Evolutionary conservation across 2,113 vertebrate species (phyloP).

Genomic region (Mola mola): DNA sequence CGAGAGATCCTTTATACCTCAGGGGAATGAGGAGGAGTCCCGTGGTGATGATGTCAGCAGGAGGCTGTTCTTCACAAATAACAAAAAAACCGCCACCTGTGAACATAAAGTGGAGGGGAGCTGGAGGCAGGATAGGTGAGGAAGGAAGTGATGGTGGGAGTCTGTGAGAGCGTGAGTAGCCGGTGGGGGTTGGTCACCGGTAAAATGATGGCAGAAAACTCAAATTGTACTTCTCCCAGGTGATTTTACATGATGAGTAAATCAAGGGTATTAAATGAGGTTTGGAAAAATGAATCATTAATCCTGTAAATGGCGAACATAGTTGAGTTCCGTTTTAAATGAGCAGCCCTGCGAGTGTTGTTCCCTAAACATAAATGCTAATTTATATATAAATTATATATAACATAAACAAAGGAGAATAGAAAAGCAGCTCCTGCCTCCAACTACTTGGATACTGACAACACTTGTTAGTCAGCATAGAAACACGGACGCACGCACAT

Average conservation of each 20-base stretch:
- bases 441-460: no score
- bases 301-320: background rate
- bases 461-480: no score
- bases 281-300: no score
- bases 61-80: slow-evolving; percentile 30
- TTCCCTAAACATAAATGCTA: slow-evolving; percentile 4
- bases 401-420: background rate
- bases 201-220: background rate
- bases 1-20: slow-evolving; percentile 75
- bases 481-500: background rate
- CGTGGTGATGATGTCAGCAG: slow-evolving; percentile 64
- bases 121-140: slow-evolving; percentile 23
- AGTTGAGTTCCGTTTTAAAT: background rate
- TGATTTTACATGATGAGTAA: no score
- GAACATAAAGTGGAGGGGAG: slow-evolving; percentile 32
- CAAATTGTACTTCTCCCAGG: no score
- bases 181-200: slow-evolving; percentile 14
- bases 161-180: slow-evolving; percentile 3
- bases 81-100: slow-evolving; percentile 40
- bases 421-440: background rate
- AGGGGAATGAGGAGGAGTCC: slow-evolving; percentile 67
- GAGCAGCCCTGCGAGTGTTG: background rate
- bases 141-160: slow-evolving; percentile 11
- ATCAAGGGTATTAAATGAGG: no score
- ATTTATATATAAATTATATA: no score